These are phyloP conservation scores for Drosophila gunungcola DNA, from an alignment of 1,140 invertebrate genomes.

Conservation along the genomic window DNA sequence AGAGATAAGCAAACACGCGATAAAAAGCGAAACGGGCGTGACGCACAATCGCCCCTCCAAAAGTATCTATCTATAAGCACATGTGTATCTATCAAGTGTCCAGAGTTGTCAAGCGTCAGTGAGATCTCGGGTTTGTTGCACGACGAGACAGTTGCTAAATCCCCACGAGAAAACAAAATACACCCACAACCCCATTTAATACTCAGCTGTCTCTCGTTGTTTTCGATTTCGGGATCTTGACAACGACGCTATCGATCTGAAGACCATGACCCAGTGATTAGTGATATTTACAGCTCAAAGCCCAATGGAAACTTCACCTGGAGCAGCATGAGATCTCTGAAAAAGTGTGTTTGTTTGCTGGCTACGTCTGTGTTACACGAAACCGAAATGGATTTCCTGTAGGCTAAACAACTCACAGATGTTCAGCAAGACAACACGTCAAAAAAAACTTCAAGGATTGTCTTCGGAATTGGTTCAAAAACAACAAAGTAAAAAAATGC, in stretches of 20 bases:
- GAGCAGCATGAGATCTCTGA: constrained; percentile 45
- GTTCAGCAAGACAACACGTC: constrained; percentile 84
- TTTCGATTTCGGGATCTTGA: constrained; percentile 84
- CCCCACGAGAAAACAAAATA: background rate
- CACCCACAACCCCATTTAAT: constrained; percentile 29
- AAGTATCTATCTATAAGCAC: constrained; percentile 20
- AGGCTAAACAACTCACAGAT: constrained; percentile 70
- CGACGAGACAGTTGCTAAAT: constrained; percentile 79
- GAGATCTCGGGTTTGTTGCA: constrained; percentile 84
- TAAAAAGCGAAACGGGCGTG: constrained; percentile 62
- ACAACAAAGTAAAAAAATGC: too few relatives aligned
- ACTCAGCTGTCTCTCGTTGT: constrained; percentile 84
- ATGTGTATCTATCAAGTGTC: constrained; percentile 32
- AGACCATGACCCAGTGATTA: constrained; percentile 31
- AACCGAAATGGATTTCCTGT: constrained; percentile 28
- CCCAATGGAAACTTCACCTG: constrained; percentile 14
- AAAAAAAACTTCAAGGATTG: constrained; percentile 37
- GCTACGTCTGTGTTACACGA: constrained; percentile 75
- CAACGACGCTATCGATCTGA: constrained; percentile 50
- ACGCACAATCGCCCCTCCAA: constrained; percentile 51
- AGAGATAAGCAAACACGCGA: constrained; percentile 68
- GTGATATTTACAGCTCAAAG: constrained; percentile 17
- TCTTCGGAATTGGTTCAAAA: too few relatives aligned
- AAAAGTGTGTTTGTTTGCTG: constrained; percentile 84
- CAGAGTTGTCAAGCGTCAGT: constrained; percentile 46